These are phyloP conservation scores for Autographa gamma DNA, from an alignment of 2,888 invertebrate species.

Conservation along the genomic window DNA sequence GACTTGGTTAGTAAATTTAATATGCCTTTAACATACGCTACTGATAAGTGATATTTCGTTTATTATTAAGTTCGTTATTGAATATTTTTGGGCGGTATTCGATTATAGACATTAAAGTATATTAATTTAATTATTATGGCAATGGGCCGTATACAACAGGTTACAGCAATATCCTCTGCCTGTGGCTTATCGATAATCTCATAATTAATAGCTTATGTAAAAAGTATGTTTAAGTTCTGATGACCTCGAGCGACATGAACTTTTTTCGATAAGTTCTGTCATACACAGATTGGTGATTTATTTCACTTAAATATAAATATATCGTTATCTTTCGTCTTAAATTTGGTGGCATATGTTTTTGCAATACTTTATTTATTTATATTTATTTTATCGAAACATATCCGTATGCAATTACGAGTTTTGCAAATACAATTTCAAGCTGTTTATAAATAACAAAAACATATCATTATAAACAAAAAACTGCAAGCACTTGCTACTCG, in stretches of 20 bases:
- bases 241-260: conserved; percentile 23
- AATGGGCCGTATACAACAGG: conserved; percentile 37
- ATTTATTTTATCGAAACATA: not conserved
- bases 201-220: conserved; percentile 51
- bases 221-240: conserved; percentile 25
- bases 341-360: not conserved
- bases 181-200: conserved; percentile 53
- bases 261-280: not conserved
- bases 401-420: not conserved
- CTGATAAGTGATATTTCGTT: not conserved
- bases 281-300: not conserved
- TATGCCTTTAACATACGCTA: not conserved
- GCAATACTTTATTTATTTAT: not conserved
- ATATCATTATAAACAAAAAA: too few species aligned
- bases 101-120: conserved; percentile 23
- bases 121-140: conserved; percentile 49
- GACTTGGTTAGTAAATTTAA: not conserved
- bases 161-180: conserved; percentile 35
- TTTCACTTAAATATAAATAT: not conserved
- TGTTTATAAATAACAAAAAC: too few species aligned
- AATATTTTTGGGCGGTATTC: conserved; percentile 35
- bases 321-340: conserved; percentile 4
- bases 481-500: too few species aligned
- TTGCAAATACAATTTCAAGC: not conserved
- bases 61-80: conserved; percentile 12